These are phyloP conservation scores for Ormyrus labotus DNA, from an alignment of 2,888 invertebrate genomes.

Conservation along the genomic window DNA sequence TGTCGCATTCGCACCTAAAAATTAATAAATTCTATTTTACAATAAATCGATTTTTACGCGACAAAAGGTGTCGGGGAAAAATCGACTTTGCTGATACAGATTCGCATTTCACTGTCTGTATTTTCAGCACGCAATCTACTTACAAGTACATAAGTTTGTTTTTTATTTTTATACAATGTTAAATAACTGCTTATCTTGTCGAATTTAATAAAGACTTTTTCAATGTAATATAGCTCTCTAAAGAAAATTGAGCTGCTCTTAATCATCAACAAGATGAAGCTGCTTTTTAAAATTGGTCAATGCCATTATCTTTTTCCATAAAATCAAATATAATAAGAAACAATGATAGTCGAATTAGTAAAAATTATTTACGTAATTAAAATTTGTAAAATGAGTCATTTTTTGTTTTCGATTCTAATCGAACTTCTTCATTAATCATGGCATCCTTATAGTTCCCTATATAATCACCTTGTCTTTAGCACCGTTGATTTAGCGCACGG, in stretches of 20 bases:
- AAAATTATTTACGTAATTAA: too few species aligned
- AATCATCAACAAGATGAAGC: not conserved
- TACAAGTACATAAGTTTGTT: slow-evolving; percentile 62
- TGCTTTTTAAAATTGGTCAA: too few species aligned
- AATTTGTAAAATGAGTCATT: too few species aligned
- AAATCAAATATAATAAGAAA: too few species aligned
- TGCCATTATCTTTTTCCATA: too few species aligned
- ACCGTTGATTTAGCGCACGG: too few species aligned
- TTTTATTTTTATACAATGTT: slow-evolving; percentile 68
- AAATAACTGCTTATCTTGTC: slow-evolving; percentile 60
- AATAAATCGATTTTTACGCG: slow-evolving; percentile 65
- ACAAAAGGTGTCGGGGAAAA: slow-evolving; percentile 58
- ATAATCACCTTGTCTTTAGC: too few species aligned
- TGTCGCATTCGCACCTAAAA: slow-evolving; percentile 62
- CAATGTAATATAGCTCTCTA: slow-evolving; percentile 27
- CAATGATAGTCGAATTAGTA: too few species aligned
- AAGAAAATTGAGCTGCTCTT: not conserved
- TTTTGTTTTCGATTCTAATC: too few species aligned
- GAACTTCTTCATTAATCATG: too few species aligned
- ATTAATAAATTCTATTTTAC: slow-evolving; percentile 71
- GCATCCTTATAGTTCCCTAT: not conserved
- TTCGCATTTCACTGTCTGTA: slow-evolving; percentile 50
- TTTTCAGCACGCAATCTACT: slow-evolving; percentile 60
- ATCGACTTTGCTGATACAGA: slow-evolving; percentile 56
- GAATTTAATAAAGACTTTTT: slow-evolving; percentile 43